Evolutionary conservation across 1,140 invertebrate species (phyloP).

Genomic region (Bicyclus anynana): DNA sequence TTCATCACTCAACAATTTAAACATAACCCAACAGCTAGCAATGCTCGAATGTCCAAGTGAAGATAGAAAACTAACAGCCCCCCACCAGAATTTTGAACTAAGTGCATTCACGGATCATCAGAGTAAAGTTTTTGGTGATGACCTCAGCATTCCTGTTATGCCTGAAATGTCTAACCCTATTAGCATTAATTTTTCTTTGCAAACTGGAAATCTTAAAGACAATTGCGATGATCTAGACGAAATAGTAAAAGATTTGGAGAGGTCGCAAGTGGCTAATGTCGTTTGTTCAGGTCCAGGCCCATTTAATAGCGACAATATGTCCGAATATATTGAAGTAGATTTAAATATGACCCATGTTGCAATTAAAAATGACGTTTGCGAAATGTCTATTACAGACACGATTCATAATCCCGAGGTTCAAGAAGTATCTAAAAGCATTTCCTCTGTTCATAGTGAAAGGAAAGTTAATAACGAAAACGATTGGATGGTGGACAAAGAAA

Average conservation of each 20-base stretch:
- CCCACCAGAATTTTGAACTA: constrained; percentile 49
- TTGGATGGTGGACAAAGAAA: constrained; percentile 57
- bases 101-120: constrained; percentile 52
- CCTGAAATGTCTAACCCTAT: constrained; percentile 48
- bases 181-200: constrained; percentile 55
- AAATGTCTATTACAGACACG: constrained; percentile 64
- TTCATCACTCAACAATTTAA: constrained; percentile 43
- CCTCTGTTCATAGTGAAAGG: constrained; percentile 24
- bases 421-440: constrained; percentile 30
- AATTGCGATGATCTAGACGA: constrained; percentile 59
- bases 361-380: constrained; percentile 36
- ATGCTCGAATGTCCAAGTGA: constrained; percentile 38
- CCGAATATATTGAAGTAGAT: constrained; percentile 61
- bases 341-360: constrained; percentile 48
- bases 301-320: constrained; percentile 33
- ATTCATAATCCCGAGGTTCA: constrained; percentile 51
- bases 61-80: constrained; percentile 33
- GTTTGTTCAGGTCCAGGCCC: constrained; percentile 32
- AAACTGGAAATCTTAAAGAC: constrained; percentile 28
- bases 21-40: constrained; percentile 45
- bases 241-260: constrained; percentile 49
- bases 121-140: constrained; percentile 52
- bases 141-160: constrained; percentile 36
- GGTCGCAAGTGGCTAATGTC: constrained; percentile 29
- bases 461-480: constrained; percentile 32